Evolutionary conservation across 2,113 vertebrate genomes (phyloP).

Genomic region (Channa maculata): DNA sequence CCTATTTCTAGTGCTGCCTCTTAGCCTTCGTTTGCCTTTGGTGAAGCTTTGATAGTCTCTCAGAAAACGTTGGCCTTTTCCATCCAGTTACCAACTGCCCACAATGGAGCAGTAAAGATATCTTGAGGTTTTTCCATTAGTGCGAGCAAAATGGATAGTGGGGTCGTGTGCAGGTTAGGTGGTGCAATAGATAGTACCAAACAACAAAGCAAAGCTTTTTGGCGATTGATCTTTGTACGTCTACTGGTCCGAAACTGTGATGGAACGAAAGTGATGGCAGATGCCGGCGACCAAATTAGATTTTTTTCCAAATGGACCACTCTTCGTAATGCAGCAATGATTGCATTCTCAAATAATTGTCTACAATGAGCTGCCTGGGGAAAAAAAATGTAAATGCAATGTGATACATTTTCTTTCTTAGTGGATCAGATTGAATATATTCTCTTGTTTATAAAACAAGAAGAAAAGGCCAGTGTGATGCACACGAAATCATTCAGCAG

Average conservation of each 20-base stretch:
- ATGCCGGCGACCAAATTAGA: background rate
- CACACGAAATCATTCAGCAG: slow-evolving; percentile 7
- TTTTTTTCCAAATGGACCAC: slow-evolving; percentile 3
- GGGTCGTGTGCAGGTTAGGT: slow-evolving; percentile 40
- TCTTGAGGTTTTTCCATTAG: slow-evolving; percentile 41
- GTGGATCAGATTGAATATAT: slow-evolving; percentile 4
- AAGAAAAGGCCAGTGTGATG: slow-evolving; percentile 25
- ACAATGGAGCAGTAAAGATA: slow-evolving; percentile 24
- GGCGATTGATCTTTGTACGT: slow-evolving; percentile 43
- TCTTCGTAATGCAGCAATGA: background rate
- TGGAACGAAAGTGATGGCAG: background rate
- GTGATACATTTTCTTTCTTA: slow-evolving; percentile 3
- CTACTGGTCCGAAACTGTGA: background rate
- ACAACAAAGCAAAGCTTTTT: slow-evolving; percentile 34
- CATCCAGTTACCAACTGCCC: slow-evolving; percentile 23
- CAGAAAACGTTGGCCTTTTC: slow-evolving; percentile 11
- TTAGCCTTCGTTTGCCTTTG: too few species aligned
- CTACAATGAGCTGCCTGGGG: background rate
- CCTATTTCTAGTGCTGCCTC: too few species aligned
- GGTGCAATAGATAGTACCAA: slow-evolving; percentile 15
- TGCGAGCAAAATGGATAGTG: slow-evolving; percentile 33
- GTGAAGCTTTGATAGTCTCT: too few species aligned
- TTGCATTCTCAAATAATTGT: background rate
- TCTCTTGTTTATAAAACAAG: slow-evolving; percentile 1
- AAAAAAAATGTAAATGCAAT: slow-evolving; percentile 3